These are phyloP conservation scores for Pachliopta kotzebuea DNA, from an alignment of 2,888 invertebrate species.

Conservation along the genomic window DNA sequence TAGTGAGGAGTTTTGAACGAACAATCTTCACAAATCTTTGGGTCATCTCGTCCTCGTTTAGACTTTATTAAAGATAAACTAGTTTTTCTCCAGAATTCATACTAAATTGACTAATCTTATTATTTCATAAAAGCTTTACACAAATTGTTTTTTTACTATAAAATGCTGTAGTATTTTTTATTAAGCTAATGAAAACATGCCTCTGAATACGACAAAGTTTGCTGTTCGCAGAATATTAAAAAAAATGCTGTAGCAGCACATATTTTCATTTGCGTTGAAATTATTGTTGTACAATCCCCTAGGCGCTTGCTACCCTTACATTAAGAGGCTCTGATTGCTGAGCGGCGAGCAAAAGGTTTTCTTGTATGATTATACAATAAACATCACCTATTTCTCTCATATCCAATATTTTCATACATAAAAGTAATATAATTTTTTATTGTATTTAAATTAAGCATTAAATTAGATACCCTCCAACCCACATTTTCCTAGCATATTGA, in stretches of 20 bases:
- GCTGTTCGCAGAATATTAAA: slow-evolving; percentile 15
- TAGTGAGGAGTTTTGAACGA: too few species aligned
- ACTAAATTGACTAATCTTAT: too few species aligned
- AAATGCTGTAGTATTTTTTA: too few species aligned
- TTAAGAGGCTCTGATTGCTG: slow-evolving; percentile 11
- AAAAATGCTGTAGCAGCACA: slow-evolving; percentile 5
- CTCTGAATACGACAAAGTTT: not conserved
- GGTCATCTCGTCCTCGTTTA: too few species aligned
- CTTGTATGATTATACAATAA: not conserved
- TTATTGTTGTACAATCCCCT: slow-evolving; percentile 18
- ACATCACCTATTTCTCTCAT: not conserved
- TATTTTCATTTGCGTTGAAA: slow-evolving; percentile 24
- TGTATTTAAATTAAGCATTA: too few species aligned
- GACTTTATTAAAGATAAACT: too few species aligned
- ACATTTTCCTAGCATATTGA: too few species aligned
- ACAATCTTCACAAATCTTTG: too few species aligned
- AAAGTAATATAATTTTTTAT: not conserved
- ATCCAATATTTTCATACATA: not conserved
- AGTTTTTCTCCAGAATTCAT: too few species aligned
- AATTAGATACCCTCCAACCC: too few species aligned
- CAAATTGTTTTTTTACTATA: too few species aligned
- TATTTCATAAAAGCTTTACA: too few species aligned
- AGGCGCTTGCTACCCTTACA: slow-evolving; percentile 10
- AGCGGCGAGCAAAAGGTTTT: not conserved
- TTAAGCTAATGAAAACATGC: not conserved